Conservation (phyloP, 2,113 vertebrate species). For the Willisornis vidua region DNA sequence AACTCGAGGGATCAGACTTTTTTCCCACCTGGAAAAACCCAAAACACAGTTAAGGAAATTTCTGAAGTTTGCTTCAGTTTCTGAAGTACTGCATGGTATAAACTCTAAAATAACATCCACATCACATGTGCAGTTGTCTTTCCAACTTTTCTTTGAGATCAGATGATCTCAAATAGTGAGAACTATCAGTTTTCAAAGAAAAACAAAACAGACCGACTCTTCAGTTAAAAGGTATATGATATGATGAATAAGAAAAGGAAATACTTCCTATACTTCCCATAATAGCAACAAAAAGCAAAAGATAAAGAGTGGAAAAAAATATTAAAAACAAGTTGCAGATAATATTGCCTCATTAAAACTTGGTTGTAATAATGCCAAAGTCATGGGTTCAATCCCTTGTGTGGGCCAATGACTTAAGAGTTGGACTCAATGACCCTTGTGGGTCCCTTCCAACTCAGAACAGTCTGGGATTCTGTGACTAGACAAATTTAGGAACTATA, state of each 20-base stretch:
- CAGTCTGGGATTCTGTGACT: too few relatives aligned
- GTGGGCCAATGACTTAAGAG: too few relatives aligned
- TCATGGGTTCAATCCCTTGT: too few relatives aligned
- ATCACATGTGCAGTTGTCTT: neutral
- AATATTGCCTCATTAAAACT: neutral
- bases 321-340: neutral
- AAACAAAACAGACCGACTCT: neutral
- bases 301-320: neutral
- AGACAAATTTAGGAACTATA: neutral
- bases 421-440: too few relatives aligned
- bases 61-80: neutral
- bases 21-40: neutral
- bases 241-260: neutral
- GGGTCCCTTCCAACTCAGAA: too few relatives aligned
- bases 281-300: neutral
- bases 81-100: neutral
- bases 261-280: neutral
- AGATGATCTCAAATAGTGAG: neutral
- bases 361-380: too few relatives aligned
- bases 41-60: neutral
- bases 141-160: neutral
- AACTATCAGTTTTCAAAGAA: neutral
- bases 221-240: neutral
- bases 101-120: neutral
- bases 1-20: neutral